Percentiles rank a stretch among this genome's conserved stretches.
phyloP scores from a whole-genome alignment of 2,113 vertebrate genomes.

The Columbina picui region DNA sequence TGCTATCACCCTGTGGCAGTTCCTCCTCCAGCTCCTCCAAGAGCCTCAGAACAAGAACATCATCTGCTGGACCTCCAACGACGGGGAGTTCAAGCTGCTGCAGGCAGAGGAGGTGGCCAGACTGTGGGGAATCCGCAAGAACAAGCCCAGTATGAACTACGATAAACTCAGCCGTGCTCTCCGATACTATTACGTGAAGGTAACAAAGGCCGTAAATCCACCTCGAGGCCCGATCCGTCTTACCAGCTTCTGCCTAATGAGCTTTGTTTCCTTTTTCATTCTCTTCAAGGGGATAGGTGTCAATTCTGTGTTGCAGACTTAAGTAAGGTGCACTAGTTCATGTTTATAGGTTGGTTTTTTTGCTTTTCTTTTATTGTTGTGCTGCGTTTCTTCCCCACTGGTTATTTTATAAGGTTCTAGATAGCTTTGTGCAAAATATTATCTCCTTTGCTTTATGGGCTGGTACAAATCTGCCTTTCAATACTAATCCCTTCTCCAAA shows the following conservation, averaged over 20 bases:
- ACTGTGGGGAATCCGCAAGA: slow-evolving; percentile 96
- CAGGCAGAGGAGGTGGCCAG: slow-evolving; percentile 97
- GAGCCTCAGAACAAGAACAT: slow-evolving; percentile 90
- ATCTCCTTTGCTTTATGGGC: neutral
- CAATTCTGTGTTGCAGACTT: neutral
- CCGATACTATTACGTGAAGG: slow-evolving; percentile 99
- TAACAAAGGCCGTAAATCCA: slow-evolving; percentile 57
- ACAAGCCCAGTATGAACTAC: slow-evolving; percentile 98
- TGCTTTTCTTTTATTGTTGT: accelerated
- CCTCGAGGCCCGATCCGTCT: neutral
- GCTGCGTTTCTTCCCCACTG: neutral
- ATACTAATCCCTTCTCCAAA: neutral
- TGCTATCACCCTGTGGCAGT: slow-evolving; percentile 98
- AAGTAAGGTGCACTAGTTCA: neutral
- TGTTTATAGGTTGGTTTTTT: neutral
- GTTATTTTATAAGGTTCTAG: neutral
- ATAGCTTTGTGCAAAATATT: neutral
- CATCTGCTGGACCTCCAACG: slow-evolving; percentile 95
- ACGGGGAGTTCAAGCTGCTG: slow-evolving; percentile 96
- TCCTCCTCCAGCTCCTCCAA: slow-evolving; percentile 94
- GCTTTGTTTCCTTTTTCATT: neutral
- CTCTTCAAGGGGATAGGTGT: neutral
- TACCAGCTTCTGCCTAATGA: neutral
- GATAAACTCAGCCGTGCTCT: slow-evolving; percentile 98
- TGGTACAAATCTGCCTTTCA: neutral